Evolutionary conservation across 2,888 invertebrate genomes (phyloP).

Genomic region (Drosophila lacicola): DNA sequence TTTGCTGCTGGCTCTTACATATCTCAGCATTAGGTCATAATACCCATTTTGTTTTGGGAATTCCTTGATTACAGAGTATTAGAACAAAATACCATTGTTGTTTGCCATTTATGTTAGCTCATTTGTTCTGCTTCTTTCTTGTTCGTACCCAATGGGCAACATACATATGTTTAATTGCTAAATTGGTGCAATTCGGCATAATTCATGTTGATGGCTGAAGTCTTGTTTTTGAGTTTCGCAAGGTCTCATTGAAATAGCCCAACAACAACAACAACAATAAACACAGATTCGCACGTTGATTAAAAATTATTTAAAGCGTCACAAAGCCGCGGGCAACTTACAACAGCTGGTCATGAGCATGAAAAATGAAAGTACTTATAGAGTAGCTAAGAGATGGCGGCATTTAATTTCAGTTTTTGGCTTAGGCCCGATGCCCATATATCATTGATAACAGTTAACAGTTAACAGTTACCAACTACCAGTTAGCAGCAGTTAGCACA

Average conservation of each 20-base stretch:
- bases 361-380: slow-evolving; percentile 55
- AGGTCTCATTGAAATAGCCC: slow-evolving; percentile 58
- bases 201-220: slow-evolving; percentile 64
- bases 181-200: slow-evolving; percentile 80
- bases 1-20: neutral
- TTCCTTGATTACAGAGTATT: slow-evolving; percentile 19
- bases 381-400: slow-evolving; percentile 15
- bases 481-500: slow-evolving; percentile 29
- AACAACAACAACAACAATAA: slow-evolving; percentile 31
- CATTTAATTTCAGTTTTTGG: slow-evolving; percentile 1
- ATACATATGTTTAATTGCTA: slow-evolving; percentile 77
- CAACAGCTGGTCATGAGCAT: slow-evolving; percentile 42
- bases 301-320: slow-evolving; percentile 58
- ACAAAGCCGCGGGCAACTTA: slow-evolving; percentile 43
- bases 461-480: slow-evolving; percentile 1
- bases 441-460: slow-evolving; percentile 61
- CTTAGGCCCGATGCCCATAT: slow-evolving; percentile 1
- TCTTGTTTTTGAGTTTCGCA: slow-evolving; percentile 54
- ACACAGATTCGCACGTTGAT: slow-evolving; percentile 76
- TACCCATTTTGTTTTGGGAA: no score
- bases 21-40: no score
- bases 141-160: slow-evolving; percentile 35
- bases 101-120: slow-evolving; percentile 73
- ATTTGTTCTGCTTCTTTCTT: slow-evolving; percentile 46
- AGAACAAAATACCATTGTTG: slow-evolving; percentile 34